Conservation (phyloP, 2,113 vertebrate genomes). For the Siphamia tubifer region DNA sequence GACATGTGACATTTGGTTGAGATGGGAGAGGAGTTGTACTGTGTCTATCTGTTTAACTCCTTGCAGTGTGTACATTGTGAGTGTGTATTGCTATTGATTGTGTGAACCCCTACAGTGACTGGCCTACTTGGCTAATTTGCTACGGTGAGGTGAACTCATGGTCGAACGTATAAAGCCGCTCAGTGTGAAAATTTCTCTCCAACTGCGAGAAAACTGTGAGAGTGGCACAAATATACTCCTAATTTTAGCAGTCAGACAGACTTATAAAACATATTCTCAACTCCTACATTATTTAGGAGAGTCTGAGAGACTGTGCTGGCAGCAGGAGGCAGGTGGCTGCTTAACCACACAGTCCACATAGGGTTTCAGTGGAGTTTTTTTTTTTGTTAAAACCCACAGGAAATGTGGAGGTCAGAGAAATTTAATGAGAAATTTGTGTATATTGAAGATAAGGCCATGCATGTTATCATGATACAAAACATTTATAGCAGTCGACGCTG, state of each 20-base stretch:
- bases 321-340: slow-evolving; percentile 1
- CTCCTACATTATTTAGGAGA: background rate
- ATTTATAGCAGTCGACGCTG: too few species aligned
- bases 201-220: background rate
- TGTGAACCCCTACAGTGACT: background rate
- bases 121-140: slow-evolving; percentile 24
- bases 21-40: slow-evolving; percentile 22
- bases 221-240: slow-evolving; percentile 3
- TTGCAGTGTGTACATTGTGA: background rate
- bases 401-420: background rate
- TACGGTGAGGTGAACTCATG: slow-evolving; percentile 13
- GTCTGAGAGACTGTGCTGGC: background rate
- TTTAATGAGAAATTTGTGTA: background rate
- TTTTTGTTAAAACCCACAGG: background rate
- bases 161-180: background rate
- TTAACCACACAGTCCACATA: background rate
- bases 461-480: too few species aligned
- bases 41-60: background rate
- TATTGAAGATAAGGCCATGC: too few species aligned
- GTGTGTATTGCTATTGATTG: slow-evolving; percentile 9
- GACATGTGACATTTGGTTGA: slow-evolving; percentile 64
- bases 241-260: background rate
- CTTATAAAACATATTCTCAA: background rate
- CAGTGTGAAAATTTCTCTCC: background rate
- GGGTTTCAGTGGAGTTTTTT: background rate